Evolutionary conservation across 2,113 vertebrate genomes (phyloP), one percentile per base, ranked within the genome.

Genomic region (Syngnathus typhle): DNA sequence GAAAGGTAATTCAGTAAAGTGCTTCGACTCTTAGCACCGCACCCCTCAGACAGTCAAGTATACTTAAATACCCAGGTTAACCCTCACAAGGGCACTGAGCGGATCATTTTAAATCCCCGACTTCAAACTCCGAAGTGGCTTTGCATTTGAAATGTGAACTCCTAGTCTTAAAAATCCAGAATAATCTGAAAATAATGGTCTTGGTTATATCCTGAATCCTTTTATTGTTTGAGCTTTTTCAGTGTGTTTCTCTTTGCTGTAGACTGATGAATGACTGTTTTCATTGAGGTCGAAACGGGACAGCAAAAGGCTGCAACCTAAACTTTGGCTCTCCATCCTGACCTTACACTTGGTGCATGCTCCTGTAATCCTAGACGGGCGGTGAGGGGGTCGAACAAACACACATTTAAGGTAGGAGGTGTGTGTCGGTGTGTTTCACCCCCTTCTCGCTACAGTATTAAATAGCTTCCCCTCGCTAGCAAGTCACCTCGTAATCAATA

Each of bases 231-330:
- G 1, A 58, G 5, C 51, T 49, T 58, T 63, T 41, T 46, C 27
- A 74, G 66, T 61, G 72, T 75, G 60, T 46, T 60, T 32, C 72
- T 21, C 46, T 37, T 38, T 3, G 32, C 32, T 49, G 55, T 13
- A 69, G 77, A 76, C 67, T 89, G 84, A 89, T 84, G 65, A 71
- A 86, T 87, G 83, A 75, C 65, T 60, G 71, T 77, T 87, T 85
- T 82, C 70, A 76, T 67, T 75, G 73, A 73, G 83, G 69, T 72
- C 47, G 74, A 82, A 73, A 67, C 70, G 73, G 60, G 76, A 75
- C 62, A 67, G 75, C 61, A 41, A 74, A 76, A 79, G 46, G 18
- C 67, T 73, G 76, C 76, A 85, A 84, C 79, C 78, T 61, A 78
- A 79, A 76, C 80, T 70, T 32, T 61, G 71, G 55, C 67, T 82